Base-by-base conservation (phyloP, 1,140 invertebrate genomes). In the Drosophila eugracilis region DNA sequence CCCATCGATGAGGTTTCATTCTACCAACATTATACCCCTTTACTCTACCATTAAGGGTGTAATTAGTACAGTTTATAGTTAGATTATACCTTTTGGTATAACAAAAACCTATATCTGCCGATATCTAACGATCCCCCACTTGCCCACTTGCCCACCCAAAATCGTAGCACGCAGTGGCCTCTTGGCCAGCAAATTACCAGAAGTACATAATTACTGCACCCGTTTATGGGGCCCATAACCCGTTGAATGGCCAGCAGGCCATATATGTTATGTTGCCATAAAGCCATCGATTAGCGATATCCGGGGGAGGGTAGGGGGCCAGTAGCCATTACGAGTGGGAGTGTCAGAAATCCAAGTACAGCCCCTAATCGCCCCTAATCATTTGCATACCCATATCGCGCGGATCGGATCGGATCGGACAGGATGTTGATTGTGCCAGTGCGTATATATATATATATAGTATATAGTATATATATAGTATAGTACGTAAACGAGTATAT, bases 371-470 rank as follows among this genome's bases (percentile, higher is more conserved):
- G 41, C 5, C 17, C 48, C 55, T 75, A 66, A 67, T 80, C 78
- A 85, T 85, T 85, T 85, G 80, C 80, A 85, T 85, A 85, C 34
- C 72, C 34, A 6, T 41, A 72, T 59, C 48, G 50, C 37, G 34
- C 21, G 32, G 19, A 62, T 57, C 41, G 71, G 22, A 49, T 39
- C 41, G 57, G 60, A 85, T 79, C 80, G 67, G 26, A 86, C 80
- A 85, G 80, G 80, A 85, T 85, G 80, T 85, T 85, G 80, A 86
- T 85, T 79, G 45, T 47, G 63, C 44, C 37, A 37, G 21, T 36
- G 34, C 22, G 77, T 74, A 60, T 47, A 58, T 55, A 42, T 9
- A n/a, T n/a, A n/a, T n/a, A n/a, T 62, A 30, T 26, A 22, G 6
- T 60, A 60, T 28, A 39, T 15, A 44, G n/a, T 24, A 22, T 5